Base-by-base conservation (phyloP, 2,113 vertebrate species). In the Octodon degus region DNA sequence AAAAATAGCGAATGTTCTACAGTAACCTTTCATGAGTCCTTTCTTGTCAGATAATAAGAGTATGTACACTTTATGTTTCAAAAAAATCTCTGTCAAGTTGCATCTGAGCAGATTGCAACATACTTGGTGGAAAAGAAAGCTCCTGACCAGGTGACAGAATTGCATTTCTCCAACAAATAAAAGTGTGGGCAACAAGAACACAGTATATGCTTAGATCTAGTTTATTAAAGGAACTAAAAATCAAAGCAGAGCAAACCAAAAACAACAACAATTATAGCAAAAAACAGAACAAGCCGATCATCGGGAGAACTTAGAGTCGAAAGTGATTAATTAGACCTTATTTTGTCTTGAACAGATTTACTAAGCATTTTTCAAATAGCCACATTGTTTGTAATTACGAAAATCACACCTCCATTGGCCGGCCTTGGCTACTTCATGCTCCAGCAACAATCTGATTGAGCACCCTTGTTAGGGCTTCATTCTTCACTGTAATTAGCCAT, bases 401-500 rank as follows among this genome's bases (percentile, higher is more conserved):
- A 97, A 98, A 97, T 98, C 98, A 98, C 98, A 98, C 98, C 98
- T 98, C 98, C 97, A 97, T 96, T 97, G 98, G 98, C 98, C 85
- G 96, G 98, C 89, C 97, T 86, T 47, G 8, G 86, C 93, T 92
- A 84, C 98, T 99, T 99, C 99, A 99, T 97, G 99, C 99, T 98
- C 98, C 98, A 99, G 97, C 98, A 98, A 80, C 98, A 98, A 98
- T 98, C 98, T 99, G 99, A 99, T 99, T 99, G 99, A 99, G 98
- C 96, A 95, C 98, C 98, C 98, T 98, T 98, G 98, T 99, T 98
- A 98, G 98, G 98, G 97, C 98, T 98, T 98, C 99, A 99, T 99
- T 98, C 98, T 97, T 99, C 99, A 99, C 98, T 99, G 99, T 99
- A 99, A 99, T 99, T 99, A 99, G 99, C 99, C 98, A 98, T 99